Conservation (phyloP, 2,797 vertebrate genomes). For the Gambelia wislizenii region DNA sequence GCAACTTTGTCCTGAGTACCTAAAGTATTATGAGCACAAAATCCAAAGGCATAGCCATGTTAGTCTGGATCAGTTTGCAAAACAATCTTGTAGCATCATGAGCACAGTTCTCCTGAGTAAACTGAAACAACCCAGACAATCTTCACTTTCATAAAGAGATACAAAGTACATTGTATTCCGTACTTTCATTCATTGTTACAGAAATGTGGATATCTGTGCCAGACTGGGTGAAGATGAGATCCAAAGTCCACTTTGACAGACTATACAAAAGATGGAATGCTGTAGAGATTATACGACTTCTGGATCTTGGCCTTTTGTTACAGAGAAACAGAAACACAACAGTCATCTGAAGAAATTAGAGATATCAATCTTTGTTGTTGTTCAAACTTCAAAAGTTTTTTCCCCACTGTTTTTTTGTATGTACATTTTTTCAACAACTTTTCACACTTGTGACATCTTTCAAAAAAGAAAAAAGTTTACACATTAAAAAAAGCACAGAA, state of each 20-base stretch:
- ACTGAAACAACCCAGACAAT: not conserved
- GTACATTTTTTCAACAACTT: no score
- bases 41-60: no score
- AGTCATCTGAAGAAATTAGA: not conserved
- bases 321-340: not conserved
- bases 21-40: not conserved
- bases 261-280: not conserved
- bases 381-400: no score
- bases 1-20: no score
- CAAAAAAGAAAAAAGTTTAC: no score
- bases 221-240: not conserved
- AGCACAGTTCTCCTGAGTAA: not conserved
- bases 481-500: no score
- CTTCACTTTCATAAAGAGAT: not conserved
- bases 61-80: no score
- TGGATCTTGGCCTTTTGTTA: not conserved
- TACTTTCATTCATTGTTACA: not conserved
- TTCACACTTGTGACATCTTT: no score
- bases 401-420: no score
- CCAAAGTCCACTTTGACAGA: no score
- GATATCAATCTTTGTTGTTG: no score
- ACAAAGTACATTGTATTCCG: not conserved
- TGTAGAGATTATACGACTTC: not conserved
- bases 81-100: no score
- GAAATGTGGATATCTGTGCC: not conserved